Base-by-base conservation (phyloP, 92 coral and sea anemone genomes). In the Paragorgia papillata region DNA sequence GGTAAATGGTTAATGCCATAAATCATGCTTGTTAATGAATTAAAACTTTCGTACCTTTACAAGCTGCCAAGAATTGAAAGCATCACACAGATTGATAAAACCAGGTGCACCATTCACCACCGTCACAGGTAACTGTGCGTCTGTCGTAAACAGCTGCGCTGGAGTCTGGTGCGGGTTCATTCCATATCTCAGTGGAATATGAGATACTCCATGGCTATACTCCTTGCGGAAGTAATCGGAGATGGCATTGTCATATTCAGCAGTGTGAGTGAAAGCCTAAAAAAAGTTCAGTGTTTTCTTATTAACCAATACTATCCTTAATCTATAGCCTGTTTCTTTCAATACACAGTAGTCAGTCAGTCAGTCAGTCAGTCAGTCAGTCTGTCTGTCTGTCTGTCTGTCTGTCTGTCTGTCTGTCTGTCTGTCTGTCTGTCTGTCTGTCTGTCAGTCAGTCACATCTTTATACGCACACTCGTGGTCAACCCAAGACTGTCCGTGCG, bases 161-260 rank as follows among this genome's bases (percentile, higher is more conserved):
- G 97, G 96, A 56, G 91, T 90, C 70, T 92, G 97, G 75, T 92
- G 96, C 41, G 97, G 97, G 80, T 92, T 92, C 97, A 92, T 92
- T 49, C 97, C 97, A 71, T 92, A 92, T 20, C 97, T 85, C 49
- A 92, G 83, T 0, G 93, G 96, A 56, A 92, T 49, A 33, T 90
- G 92, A 27, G 97, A 92, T 24, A 90, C 89, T 20, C 89, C 95
- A 43, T 80, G 74, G 76, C 96, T 90, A 80, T 90, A 92, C 56
- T 90, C 81, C 80, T 88, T 88, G 54, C 97, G 81, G 85, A 92
- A 92, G 89, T 88, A 92, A 75, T 92, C 93, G 32, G 97, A 90
- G 82, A 92, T 92, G 62, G 96, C 93, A 22, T 88, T 74, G 85
- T 92, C 97, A 79, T 92, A 92, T 55, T 86, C 76, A 55, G 97